A percentile compares a stretch with the other conserved stretches of the same genome.
Evolutionary conservation across 2,888 invertebrate genomes (phyloP).

Genomic region (Lumbricus terrestris): DNA sequence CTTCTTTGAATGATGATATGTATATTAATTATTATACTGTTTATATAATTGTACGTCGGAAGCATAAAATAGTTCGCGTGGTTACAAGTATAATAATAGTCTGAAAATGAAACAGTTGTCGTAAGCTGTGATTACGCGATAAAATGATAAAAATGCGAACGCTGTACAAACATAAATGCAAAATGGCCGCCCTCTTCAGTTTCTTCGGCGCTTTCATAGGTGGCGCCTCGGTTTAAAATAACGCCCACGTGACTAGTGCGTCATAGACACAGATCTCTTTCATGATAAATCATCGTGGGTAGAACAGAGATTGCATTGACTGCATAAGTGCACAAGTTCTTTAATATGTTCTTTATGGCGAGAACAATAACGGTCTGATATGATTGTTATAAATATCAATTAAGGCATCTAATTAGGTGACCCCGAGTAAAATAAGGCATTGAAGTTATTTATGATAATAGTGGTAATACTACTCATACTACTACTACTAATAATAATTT

Average conservation of each 20-base stretch:
- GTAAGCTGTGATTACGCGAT: not conserved
- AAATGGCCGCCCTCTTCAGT: not conserved
- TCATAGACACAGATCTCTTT: not conserved
- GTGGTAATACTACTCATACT: too few species aligned
- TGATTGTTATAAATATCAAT: not conserved
- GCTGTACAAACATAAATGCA: not conserved
- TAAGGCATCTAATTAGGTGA: not conserved
- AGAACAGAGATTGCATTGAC: not conserved
- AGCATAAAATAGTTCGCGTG: not conserved
- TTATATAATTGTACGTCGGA: too few species aligned
- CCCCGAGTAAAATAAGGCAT: not conserved
- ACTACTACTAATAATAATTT: too few species aligned
- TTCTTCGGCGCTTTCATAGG: not conserved
- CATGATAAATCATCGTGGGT: not conserved
- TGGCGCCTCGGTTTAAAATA: not conserved
- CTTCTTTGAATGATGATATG: not conserved
- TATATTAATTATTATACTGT: not conserved
- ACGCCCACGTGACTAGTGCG: not conserved
- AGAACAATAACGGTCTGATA: not conserved
- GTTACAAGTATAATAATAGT: not conserved
- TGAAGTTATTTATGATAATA: too few species aligned
- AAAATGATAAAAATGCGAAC: not conserved
- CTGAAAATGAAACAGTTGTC: not conserved
- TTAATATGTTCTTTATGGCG: not conserved
- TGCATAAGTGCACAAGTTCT: too few species aligned